These are phyloP conservation scores for Rhagologus leucostigma DNA, from an alignment of 2,113 vertebrate genomes.

Conservation along the genomic window DNA sequence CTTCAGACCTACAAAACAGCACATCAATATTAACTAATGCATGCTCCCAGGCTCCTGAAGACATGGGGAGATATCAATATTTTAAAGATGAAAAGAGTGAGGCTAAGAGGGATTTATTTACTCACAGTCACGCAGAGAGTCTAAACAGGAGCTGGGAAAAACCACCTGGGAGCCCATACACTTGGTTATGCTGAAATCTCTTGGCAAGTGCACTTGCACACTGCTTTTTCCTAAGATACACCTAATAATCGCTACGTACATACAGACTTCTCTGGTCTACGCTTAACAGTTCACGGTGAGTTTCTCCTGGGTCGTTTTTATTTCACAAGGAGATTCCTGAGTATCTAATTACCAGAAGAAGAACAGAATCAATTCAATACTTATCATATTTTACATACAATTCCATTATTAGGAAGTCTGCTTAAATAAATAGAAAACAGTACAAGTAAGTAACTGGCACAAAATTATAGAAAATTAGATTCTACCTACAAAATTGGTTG, in stretches of 20 bases:
- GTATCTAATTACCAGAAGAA: neutral
- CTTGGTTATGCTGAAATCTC: neutral
- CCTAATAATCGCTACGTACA: neutral
- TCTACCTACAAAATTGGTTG: neutral
- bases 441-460: neutral
- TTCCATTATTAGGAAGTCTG: neutral
- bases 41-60: neutral
- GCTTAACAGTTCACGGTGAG: neutral
- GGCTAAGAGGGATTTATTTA: neutral
- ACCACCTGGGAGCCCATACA: neutral
- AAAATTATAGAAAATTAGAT: neutral
- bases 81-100: neutral
- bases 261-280: neutral
- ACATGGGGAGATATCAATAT: neutral
- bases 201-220: neutral
- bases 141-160: neutral
- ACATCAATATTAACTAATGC: neutral
- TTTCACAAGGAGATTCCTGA: neutral
- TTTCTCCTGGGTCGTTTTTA: neutral
- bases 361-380: neutral
- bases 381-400: neutral
- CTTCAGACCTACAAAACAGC: neutral
- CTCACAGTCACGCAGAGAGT: rapidly evolving
- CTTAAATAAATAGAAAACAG: neutral
- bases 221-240: neutral